Percentiles rank a stretch among this genome's conserved stretches.
Evolutionary conservation across 2,113 vertebrate species (phyloP).

Genomic region (Seriola quinqueradiata): DNA sequence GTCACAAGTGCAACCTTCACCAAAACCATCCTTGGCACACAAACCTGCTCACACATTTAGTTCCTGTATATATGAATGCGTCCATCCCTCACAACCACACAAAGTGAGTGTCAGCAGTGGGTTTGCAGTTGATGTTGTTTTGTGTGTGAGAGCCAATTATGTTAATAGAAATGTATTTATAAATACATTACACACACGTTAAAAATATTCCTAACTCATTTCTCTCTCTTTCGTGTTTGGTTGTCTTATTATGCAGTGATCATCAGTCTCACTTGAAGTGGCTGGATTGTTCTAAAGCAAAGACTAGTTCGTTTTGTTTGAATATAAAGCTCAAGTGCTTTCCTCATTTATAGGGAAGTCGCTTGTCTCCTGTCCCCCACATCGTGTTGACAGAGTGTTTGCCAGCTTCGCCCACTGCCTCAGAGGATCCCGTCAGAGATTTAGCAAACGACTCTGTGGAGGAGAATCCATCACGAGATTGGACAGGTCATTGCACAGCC

Average conservation of each 20-base stretch:
- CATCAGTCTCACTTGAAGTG: constrained; percentile 15
- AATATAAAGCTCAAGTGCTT: constrained; percentile 57
- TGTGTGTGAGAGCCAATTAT: constrained; percentile 12
- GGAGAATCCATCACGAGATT: constrained; percentile 28
- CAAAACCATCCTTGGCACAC: neutral
- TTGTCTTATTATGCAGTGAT: constrained; percentile 9
- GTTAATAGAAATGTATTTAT: neutral
- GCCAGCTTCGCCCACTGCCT: constrained; percentile 75
- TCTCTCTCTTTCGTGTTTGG: neutral
- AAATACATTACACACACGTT: neutral
- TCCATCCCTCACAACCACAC: neutral
- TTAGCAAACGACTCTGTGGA: constrained; percentile 30
- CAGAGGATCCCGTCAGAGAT: constrained; percentile 73
- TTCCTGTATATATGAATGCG: neutral
- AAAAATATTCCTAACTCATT: neutral
- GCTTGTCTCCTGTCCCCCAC: constrained; percentile 83
- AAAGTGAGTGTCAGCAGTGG: neutral
- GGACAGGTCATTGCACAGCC: neutral
- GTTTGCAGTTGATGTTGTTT: constrained; percentile 16
- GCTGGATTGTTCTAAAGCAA: neutral
- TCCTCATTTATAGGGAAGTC: constrained; percentile 78
- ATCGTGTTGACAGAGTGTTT: constrained; percentile 89
- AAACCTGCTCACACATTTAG: neutral
- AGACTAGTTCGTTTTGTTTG: constrained; percentile 32
- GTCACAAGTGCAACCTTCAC: neutral